phyloP scores from a whole-genome alignment of 1,140 invertebrate species.

The Mylabris phalerata region DNA sequence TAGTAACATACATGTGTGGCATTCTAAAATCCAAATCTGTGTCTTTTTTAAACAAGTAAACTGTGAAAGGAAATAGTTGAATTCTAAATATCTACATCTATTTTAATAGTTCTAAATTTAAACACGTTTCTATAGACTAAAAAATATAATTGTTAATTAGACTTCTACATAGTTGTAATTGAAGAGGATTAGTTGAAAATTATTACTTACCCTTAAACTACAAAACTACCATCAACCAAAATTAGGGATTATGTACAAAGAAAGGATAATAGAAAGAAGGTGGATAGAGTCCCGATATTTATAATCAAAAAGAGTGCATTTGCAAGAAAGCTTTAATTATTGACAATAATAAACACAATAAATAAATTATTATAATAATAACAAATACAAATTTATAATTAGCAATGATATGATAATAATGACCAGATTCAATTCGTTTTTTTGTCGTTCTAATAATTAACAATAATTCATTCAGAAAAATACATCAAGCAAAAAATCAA shows the following conservation, averaged over 20 bases:
- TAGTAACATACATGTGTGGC: conserved; percentile 19
- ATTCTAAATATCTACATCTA: too few relatives aligned
- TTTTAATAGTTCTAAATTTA: too few relatives aligned
- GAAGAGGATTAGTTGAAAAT: too few relatives aligned
- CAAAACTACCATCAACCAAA: not conserved
- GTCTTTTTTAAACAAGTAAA: too few relatives aligned
- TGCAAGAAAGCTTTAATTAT: conserved; percentile 34
- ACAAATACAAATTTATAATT: conserved; percentile 12
- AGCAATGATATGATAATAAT: conserved; percentile 2
- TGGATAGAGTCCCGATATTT: not conserved
- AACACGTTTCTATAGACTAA: too few relatives aligned
- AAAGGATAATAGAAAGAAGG: conserved; percentile 14
- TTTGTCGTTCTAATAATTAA: too few relatives aligned
- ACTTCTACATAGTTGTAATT: too few relatives aligned
- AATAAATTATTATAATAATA: conserved; percentile 17
- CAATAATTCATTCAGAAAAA: conserved; percentile 15
- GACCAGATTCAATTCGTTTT: conserved; percentile 5
- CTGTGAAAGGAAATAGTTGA: too few relatives aligned
- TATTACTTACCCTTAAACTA: too few relatives aligned
- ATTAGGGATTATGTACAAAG: not conserved
- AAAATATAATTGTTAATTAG: too few relatives aligned
- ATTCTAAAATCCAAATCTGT: not conserved
- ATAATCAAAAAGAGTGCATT: conserved; percentile 20
- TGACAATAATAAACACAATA: conserved; percentile 35
- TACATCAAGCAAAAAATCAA: conserved; percentile 15